Evolutionary conservation across 2,113 vertebrate species (phyloP).

Genomic region (Prunella himalayana): DNA sequence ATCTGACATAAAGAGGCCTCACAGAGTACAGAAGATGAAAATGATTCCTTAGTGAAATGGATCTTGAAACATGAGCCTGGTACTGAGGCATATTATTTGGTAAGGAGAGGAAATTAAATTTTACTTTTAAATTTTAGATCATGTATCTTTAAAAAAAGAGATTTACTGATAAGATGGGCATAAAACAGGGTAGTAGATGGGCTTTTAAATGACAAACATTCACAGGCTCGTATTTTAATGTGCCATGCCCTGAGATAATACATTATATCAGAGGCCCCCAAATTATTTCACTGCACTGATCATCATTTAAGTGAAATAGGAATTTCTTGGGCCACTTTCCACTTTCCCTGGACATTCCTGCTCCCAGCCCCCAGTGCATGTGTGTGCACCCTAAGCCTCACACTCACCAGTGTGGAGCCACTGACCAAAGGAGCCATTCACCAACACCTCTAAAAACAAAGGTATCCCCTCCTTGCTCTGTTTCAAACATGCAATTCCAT

Average conservation of each 20-base stretch:
- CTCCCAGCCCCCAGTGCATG: not conserved
- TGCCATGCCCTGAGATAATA: not conserved
- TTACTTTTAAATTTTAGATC: slow-evolving; percentile 65
- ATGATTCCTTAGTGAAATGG: slow-evolving; percentile 16
- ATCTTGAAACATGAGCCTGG: slow-evolving; percentile 6
- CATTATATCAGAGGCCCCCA: not conserved
- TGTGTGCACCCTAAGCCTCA: too few species aligned
- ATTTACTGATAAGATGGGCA: slow-evolving; percentile 8
- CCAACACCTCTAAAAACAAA: not conserved
- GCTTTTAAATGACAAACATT: not conserved
- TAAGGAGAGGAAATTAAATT: slow-evolving; percentile 63
- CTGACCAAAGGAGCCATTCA: not conserved
- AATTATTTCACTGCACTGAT: not conserved
- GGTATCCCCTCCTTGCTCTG: not conserved
- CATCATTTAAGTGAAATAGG: not conserved
- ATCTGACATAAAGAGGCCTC: slow-evolving; percentile 2
- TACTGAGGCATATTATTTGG: not conserved
- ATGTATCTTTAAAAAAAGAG: not conserved
- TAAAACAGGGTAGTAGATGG: not conserved
- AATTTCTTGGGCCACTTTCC: not conserved
- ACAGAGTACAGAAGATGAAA: not conserved
- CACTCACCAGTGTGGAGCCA: not conserved
- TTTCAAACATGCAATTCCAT: not conserved
- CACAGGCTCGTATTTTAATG: not conserved
- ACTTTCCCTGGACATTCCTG: too few species aligned